Evolutionary conservation across 2,797 vertebrate genomes (phyloP).

Genomic region (Anniella stebbinsi): DNA sequence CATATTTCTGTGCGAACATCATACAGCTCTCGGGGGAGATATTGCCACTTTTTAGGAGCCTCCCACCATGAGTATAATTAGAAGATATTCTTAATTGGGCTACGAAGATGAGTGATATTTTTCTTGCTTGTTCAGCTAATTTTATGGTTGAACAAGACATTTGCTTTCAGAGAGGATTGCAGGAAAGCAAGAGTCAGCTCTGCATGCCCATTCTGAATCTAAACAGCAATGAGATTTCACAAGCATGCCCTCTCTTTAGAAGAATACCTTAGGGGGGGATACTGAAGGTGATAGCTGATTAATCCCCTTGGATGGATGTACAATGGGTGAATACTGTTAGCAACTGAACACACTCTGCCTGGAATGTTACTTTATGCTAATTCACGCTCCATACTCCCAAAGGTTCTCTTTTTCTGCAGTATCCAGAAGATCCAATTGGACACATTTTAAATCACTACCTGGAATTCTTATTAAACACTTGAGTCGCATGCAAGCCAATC

Average conservation of each 20-base stretch:
- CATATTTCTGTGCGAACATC: constrained; percentile 4
- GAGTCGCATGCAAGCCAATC: background rate
- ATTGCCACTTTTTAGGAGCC: background rate
- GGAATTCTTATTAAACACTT: background rate
- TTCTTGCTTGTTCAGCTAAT: constrained; percentile 34
- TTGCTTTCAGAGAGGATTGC: background rate
- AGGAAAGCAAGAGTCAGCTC: background rate
- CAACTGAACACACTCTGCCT: background rate
- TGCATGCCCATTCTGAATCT: background rate
- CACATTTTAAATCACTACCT: background rate
- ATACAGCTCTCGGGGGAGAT: background rate
- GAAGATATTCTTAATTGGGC: constrained; percentile 10
- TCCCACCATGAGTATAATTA: constrained; percentile 11
- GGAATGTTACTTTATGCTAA: background rate
- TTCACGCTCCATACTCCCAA: background rate
- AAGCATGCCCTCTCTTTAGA: constrained; percentile 4
- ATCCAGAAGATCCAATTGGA: background rate
- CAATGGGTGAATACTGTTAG: background rate
- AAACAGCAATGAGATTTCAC: background rate
- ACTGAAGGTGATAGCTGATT: background rate
- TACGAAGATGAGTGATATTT: background rate
- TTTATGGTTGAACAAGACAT: constrained; percentile 19
- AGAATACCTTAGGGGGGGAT: background rate
- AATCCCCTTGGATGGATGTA: background rate
- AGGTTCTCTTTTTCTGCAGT: background rate